Base-by-base conservation (phyloP, 2,113 vertebrate genomes). In the Brachirus orientalis region DNA sequence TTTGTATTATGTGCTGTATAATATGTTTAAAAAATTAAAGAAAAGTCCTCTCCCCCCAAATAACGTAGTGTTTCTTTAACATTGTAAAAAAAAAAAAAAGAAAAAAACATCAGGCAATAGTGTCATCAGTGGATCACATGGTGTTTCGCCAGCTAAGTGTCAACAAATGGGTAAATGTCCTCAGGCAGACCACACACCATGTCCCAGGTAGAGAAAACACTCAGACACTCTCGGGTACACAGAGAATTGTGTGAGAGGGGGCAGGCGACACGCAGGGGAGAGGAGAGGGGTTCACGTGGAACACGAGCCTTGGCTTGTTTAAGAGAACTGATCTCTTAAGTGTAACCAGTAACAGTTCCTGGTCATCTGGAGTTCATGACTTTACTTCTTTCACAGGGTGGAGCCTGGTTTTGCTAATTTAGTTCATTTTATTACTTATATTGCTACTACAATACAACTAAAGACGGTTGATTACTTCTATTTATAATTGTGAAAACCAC, bases 1-100 rank as follows among this genome's bases (percentile, higher is more conserved):
- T 79, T 75, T 81, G 60, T 76, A 69, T 57, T n/a, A 53, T 46
- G 47, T 77, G 63, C 54, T 64, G 37, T 61, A 20, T 52, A n/a
- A 44, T 33, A 81, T 55, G 28, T 53, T 58, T 56, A 17, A 46
- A 59, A 58, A 75, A 14, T 36, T 4, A 28, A 16, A 28, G 18
- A 11, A 43, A n/a, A 44, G 3, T 4, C 28, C 28, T 28, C 6
- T 28, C 10, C 12, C 11, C 40, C 40, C 40, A 43, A 43, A 43
- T 12, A 40, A 9, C 2, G 8, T 40, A 10, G 40, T 43, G 40
- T 43, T 43, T 43, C 14, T 10, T 43, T 14, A 43, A 14, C 40
- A 13, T 43, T n/a, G 28, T 28, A 62, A n/a, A n/a, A n/a, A n/a
- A n/a, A n/a, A n/a, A n/a, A n/a, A n/a, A n/a, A n/a, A n/a, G n/a